Evolutionary conservation across 2,888 invertebrate genomes (phyloP), one percentile per base, ranked within the genome.

Genomic region (Drosophila sordidapex): DNA sequence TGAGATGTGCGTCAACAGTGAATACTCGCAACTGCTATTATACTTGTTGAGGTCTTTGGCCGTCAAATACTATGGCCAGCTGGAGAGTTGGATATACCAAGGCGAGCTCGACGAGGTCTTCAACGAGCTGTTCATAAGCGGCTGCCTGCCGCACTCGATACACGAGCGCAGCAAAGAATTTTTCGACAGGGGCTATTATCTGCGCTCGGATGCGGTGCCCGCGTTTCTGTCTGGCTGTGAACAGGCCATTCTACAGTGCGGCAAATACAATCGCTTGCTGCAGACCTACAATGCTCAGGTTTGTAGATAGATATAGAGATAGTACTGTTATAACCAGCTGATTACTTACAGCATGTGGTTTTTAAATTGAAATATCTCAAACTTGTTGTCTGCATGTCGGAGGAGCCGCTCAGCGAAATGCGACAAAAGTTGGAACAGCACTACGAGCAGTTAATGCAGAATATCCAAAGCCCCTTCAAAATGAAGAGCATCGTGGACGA

Each of bases 61-160:
- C 61, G 83, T 89, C 35, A 92, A 91, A 2, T 93, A 93, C 79
- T 93, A 91, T 40, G 87, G 84, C 25, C 90, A 93, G 90, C 94
- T 98, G 40, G 95, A 97, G 89, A 95, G 96, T 70, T 98, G 98
- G 96, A 95, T 98, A 71, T 96, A 97, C 88, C 96, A 97, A 91
- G 98, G 98, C 0, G 94, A 95, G 60, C 93, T 98, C 21, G 96
- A 97, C 74, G 98, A 98, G 92, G 94, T 95, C 18, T 96, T 95
- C 87, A 95, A 96, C 80, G 98, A 98, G 93, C 97, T 98, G 85
- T 98, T 98, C 93, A 96, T 98, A 6, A 69, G 21, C 61, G 82
- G 85, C 7, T 90, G 89, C 70, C 76, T 89, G 0, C 87, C 90
- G 52, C 87, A 87, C 57, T 89, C 91, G 67, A 6, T 46, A 4